Conservation (phyloP, 2,113 vertebrate species). For the Hippocampus guttulatus region DNA sequence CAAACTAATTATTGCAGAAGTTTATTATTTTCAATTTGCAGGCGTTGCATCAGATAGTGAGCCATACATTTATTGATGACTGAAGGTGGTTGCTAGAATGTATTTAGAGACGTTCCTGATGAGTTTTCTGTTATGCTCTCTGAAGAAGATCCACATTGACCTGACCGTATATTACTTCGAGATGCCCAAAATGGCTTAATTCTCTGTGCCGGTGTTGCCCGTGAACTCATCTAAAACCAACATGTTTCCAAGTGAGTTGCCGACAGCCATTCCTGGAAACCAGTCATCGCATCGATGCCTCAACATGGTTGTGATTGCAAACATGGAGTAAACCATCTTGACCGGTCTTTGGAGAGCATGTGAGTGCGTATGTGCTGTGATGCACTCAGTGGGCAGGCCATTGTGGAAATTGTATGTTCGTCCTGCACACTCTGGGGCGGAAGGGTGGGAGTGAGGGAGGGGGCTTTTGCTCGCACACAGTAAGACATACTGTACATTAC, state of each 20-base stretch:
- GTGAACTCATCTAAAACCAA: not conserved
- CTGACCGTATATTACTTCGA: not conserved
- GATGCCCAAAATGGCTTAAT: not conserved
- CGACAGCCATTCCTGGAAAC: conserved; percentile 37
- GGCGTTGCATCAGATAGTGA: not conserved
- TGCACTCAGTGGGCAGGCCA: conserved; percentile 48
- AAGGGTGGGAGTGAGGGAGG: conserved; percentile 11
- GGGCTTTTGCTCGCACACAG: conserved; percentile 19
- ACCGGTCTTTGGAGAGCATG: conserved; percentile 54
- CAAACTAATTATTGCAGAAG: not conserved
- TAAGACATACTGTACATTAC: conserved; percentile 15
- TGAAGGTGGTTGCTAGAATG: not conserved
- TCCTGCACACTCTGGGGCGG: conserved; percentile 40
- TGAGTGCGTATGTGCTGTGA: conserved; percentile 53
- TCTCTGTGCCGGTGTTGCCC: not conserved
- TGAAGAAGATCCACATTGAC: not conserved
- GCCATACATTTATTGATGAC: not conserved
- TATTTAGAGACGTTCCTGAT: not conserved
- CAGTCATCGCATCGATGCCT: conserved; percentile 41
- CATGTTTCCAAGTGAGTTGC: conserved; percentile 25
- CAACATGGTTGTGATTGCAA: conserved; percentile 31
- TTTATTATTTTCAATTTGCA: not conserved
- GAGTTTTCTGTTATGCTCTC: not conserved
- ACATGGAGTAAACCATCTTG: conserved; percentile 58
- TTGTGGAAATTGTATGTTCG: conserved; percentile 49